Percentiles rank a stretch among this genome's conserved stretches.
These are phyloP conservation scores for Tympanuchus pallidicinctus DNA, from an alignment of 2,113 vertebrate species.

Conservation along the genomic window DNA sequence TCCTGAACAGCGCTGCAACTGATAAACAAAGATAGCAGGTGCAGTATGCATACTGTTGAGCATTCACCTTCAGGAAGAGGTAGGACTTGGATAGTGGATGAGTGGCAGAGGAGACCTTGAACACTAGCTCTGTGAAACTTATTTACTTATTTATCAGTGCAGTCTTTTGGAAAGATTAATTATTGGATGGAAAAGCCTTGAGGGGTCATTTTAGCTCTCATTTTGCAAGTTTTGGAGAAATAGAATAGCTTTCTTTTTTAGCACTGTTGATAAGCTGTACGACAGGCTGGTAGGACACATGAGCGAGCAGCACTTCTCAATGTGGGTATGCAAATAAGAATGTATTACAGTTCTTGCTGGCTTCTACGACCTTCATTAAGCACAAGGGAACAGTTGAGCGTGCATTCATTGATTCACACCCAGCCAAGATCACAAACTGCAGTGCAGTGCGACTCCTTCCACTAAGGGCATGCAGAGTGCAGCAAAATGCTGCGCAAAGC, in stretches of 20 bases:
- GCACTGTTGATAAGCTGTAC: not conserved
- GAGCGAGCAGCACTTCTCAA: not conserved
- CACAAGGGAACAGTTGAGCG: not conserved
- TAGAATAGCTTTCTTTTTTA: not conserved
- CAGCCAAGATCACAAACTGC: not conserved
- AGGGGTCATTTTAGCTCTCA: not conserved
- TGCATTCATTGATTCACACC: not conserved
- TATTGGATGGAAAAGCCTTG: not conserved
- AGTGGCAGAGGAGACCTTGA: not conserved
- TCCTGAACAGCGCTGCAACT: not conserved
- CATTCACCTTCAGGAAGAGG: not conserved
- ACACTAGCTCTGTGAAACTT: not conserved
- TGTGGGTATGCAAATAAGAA: not conserved
- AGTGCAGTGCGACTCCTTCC: not conserved
- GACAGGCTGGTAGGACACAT: not conserved
- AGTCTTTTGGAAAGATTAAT: slow-evolving; percentile 2
- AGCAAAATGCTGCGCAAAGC: not conserved
- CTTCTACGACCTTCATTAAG: not conserved
- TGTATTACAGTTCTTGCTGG: not conserved
- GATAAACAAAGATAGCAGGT: not conserved
- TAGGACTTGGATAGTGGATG: not conserved
- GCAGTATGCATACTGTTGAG: not conserved
- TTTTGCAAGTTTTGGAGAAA: not conserved
- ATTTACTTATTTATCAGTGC: not conserved
- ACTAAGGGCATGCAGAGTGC: not conserved